Evolutionary conservation across 2,888 invertebrate genomes (phyloP).

Genomic region (Epinotia brunnichana): DNA sequence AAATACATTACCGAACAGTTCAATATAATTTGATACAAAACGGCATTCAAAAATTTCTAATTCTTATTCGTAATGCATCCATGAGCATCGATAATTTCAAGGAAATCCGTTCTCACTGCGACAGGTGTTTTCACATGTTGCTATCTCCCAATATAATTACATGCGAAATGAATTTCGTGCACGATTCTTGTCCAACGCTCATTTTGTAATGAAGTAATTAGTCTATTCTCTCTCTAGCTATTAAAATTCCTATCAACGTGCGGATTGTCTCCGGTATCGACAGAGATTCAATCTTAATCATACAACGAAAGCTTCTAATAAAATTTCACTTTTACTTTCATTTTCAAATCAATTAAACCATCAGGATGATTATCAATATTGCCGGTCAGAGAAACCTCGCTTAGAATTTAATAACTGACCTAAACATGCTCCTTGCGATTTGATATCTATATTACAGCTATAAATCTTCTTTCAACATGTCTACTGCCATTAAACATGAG

Average conservation of each 20-base stretch:
- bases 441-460: constrained; percentile 20
- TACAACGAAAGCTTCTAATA: constrained; percentile 27
- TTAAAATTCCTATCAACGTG: constrained; percentile 62
- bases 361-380: background rate
- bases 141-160: constrained; percentile 1
- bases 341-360: constrained; percentile 8
- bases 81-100: background rate
- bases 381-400: background rate
- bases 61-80: background rate
- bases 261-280: constrained; percentile 50
- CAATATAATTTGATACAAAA: background rate
- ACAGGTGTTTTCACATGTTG: constrained; percentile 13
- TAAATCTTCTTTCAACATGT: constrained; percentile 30
- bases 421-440: background rate
- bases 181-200: constrained; percentile 5
- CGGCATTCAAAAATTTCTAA: background rate
- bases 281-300: constrained; percentile 34
- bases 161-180: constrained; percentile 12
- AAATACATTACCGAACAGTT: background rate
- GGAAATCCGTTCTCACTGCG: background rate
- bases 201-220: constrained; percentile 39
- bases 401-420: constrained; percentile 6
- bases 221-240: constrained; percentile 45
- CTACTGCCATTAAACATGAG: constrained; percentile 19
- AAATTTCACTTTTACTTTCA: constrained; percentile 42